Evolutionary conservation across 2,797 vertebrate species (phyloP).

Genomic region (Eulemur coronatus): DNA sequence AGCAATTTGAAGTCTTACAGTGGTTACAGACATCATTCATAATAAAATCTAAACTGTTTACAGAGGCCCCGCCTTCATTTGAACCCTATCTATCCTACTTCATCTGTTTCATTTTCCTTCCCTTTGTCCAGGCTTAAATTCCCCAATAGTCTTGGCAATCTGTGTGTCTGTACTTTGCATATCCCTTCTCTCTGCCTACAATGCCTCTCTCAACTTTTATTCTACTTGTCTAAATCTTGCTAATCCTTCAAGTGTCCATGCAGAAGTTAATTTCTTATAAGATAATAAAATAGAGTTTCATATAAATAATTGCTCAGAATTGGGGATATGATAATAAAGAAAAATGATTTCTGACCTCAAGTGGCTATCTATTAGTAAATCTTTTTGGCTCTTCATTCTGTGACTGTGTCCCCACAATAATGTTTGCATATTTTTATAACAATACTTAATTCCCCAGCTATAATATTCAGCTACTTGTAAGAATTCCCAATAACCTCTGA

Average conservation of each 20-base stretch:
- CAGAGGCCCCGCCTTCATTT: neutral
- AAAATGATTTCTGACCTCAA: neutral
- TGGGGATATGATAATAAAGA: neutral
- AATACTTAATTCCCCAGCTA: neutral
- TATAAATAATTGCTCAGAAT: neutral
- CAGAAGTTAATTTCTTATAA: neutral
- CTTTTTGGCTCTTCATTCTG: neutral
- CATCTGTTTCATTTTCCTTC: neutral
- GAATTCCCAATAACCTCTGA: neutral
- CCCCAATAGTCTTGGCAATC: neutral
- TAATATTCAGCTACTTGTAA: neutral
- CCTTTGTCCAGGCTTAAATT: neutral
- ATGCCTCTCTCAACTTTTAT: neutral
- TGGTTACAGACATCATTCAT: neutral
- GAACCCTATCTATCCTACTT: neutral
- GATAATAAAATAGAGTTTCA: neutral
- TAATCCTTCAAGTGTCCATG: neutral
- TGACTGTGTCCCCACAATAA: neutral
- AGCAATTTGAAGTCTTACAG: conserved; percentile 46
- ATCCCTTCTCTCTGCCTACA: neutral
- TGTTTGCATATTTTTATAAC: neutral
- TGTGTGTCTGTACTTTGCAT: neutral
- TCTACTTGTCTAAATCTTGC: neutral
- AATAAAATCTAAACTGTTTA: neutral
- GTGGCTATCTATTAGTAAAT: neutral